Base-by-base conservation (phyloP, 1,140 invertebrate species). In the Prorops nasuta region DNA sequence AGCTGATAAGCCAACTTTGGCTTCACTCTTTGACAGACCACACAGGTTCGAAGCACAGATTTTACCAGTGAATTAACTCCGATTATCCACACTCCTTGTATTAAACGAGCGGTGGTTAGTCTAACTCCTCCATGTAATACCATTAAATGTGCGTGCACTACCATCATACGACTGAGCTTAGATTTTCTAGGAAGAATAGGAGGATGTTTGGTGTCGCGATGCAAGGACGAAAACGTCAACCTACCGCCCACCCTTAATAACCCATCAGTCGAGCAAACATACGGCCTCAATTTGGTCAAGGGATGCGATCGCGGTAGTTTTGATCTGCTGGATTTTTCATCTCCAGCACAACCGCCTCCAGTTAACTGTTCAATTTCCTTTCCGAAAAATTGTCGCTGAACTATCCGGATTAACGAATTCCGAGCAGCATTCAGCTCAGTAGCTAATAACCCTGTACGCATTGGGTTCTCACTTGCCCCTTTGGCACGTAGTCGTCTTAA, bases 231-330 rank as follows among this genome's bases (percentile, higher is more conserved):
- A 12, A 12, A 12, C 6, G 24, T 7, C 12, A 28, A 28, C 6
- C 24, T 6, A 28, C 24, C 24, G 12, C 24, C 24, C 24, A 28
- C 24, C 12, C 24, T 6, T 28, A 28, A 28, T 44, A 1, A 41
- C 42, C 12, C 15, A 9, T 15, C 35, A 2, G 17, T 51, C 43
- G 3, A 51, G 12, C 16, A 45, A 34, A n/a, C n/a, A n/a, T n/a
- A n/a, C n/a, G n/a, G n/a, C n/a, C n/a, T n/a, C n/a, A n/a, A n/a
- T n/a, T n/a, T n/a, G n/a, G n/a, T n/a, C n/a, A n/a, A n/a, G n/a
- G n/a, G n/a, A n/a, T n/a, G n/a, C n/a, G n/a, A n/a, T n/a, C n/a
- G 2, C 42, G 49, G 1, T 42, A 34, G 24, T 21, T 22, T 20
- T 7, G 15, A 15, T 12, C 3, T 3, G 40, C 20, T 10, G 37